These are phyloP conservation scores for Scaptomyza hsui DNA, from an alignment of 1,140 invertebrate species.

Conservation along the genomic window DNA sequence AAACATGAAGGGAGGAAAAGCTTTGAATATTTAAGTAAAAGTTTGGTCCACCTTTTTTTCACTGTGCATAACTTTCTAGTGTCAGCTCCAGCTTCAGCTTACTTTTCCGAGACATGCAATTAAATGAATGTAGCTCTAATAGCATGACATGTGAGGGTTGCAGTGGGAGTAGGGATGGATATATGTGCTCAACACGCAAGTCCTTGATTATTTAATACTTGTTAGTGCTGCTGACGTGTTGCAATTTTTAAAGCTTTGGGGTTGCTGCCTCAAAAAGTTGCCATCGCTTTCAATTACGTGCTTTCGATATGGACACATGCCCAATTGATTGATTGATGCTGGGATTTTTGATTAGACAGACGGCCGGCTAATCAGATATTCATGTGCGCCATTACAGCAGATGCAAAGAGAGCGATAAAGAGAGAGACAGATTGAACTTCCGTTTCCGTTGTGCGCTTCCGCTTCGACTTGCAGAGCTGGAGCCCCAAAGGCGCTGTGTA, in stretches of 20 bases:
- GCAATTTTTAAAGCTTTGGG: conserved; percentile 28
- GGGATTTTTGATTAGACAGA: conserved; percentile 57
- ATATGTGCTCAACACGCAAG: neutral
- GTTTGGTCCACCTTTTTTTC: neutral
- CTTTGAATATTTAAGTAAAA: too few relatives aligned
- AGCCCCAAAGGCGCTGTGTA: neutral
- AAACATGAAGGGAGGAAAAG: neutral
- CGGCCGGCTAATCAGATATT: conserved; percentile 72
- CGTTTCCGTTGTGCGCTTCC: conserved; percentile 24
- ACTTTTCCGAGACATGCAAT: neutral
- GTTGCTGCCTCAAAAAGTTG: neutral
- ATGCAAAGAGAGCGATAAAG: neutral
- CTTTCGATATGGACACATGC: conserved; percentile 45
- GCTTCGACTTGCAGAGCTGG: conserved; percentile 3
- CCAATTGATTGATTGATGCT: conserved; percentile 76
- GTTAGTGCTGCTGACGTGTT: conserved; percentile 11
- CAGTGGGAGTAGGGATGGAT: neutral
- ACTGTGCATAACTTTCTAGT: neutral
- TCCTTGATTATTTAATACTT: conserved; percentile 5
- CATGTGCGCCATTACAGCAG: conserved; percentile 69
- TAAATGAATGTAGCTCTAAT: neutral
- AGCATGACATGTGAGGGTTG: neutral
- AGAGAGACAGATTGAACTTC: conserved; percentile 13
- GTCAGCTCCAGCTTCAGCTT: neutral
- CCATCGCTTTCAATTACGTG: conserved; percentile 52